Conservation (phyloP, 2,797 vertebrate genomes). For the Syndactyla subalaris region DNA sequence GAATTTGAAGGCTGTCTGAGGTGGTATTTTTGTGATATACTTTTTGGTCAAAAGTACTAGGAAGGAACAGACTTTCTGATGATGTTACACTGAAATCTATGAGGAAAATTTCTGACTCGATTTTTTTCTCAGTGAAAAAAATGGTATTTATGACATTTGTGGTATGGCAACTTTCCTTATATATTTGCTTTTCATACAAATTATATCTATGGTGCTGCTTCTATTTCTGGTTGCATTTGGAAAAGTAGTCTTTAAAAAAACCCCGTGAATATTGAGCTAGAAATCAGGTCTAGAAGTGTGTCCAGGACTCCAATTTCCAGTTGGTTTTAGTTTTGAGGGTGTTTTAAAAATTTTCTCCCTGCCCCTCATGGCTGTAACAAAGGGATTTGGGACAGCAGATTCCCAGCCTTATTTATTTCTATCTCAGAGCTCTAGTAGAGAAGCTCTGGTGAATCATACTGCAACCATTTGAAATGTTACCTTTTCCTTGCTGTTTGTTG, state of each 20-base stretch:
- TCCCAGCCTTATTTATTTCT: background rate
- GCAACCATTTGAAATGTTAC: background rate
- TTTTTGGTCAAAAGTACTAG: background rate
- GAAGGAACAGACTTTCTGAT: background rate
- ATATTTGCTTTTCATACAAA: background rate
- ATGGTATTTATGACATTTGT: background rate
- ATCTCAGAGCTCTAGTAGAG: background rate
- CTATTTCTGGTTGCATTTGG: background rate
- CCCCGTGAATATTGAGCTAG: accelerated
- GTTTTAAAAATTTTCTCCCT: accelerated
- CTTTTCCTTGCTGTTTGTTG: background rate
- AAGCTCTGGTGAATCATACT: background rate
- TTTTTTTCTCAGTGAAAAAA: background rate
- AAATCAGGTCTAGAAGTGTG: background rate
- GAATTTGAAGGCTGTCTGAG: background rate
- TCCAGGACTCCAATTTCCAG: background rate
- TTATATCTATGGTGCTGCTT: background rate
- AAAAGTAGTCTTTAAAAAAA: background rate
- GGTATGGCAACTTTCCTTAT: background rate
- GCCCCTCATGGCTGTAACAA: background rate
- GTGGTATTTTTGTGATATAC: background rate
- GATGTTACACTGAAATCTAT: background rate
- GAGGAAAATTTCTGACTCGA: background rate
- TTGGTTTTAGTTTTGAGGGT: background rate
- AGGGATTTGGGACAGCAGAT: background rate